A percentile compares a stretch with the other conserved stretches of the same genome.
Conservation (phyloP, 2,888 invertebrate genomes). For the Eupsilia transversa region DNA sequence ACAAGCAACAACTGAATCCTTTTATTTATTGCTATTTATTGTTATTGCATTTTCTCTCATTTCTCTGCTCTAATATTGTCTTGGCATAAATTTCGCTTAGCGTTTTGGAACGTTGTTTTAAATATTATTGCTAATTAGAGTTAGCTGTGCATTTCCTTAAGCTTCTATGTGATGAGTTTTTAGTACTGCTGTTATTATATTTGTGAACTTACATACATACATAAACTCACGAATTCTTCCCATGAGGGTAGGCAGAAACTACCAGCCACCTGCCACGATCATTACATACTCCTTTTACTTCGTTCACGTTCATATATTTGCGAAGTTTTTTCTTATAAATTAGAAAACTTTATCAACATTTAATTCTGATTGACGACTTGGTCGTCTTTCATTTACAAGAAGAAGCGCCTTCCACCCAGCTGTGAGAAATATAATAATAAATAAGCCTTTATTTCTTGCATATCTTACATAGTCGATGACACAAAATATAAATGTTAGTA, state of each 20-base stretch:
- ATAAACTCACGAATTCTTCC: too few species aligned
- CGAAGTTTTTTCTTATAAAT: neutral
- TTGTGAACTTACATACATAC: neutral
- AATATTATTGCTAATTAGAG: conserved; percentile 87
- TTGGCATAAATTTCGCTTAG: conserved; percentile 88
- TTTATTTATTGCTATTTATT: conserved; percentile 91
- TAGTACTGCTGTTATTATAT: neutral
- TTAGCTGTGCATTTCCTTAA: conserved; percentile 68
- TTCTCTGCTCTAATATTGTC: conserved; percentile 89
- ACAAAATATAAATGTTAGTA: too few species aligned
- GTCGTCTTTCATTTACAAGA: neutral
- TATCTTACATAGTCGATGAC: too few species aligned
- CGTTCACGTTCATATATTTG: too few species aligned
- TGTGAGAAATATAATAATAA: too few species aligned
- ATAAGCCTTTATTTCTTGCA: too few species aligned
- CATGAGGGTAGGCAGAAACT: too few species aligned
- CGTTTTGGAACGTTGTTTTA: conserved; percentile 83
- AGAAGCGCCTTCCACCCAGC: too few species aligned
- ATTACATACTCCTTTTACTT: too few species aligned
- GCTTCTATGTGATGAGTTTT: conserved; percentile 73
- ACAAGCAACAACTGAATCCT: conserved; percentile 91
- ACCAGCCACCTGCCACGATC: too few species aligned
- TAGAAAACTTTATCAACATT: neutral
- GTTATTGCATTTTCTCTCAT: conserved; percentile 90
- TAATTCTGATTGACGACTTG: neutral